phyloP scores from a whole-genome alignment of 2,797 vertebrate genomes.

The Enteromius trimaculatus region DNA sequence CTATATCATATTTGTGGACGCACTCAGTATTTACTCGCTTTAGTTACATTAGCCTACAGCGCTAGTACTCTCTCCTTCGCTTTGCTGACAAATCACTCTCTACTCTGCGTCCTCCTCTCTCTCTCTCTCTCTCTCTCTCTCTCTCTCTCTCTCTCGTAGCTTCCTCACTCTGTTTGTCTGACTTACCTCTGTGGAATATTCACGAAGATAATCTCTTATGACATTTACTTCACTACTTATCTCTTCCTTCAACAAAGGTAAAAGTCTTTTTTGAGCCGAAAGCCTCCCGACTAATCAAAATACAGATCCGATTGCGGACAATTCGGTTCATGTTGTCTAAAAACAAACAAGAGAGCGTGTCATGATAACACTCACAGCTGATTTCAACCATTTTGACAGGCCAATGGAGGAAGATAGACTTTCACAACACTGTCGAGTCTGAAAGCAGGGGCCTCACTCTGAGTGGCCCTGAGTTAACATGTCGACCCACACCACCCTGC shows the following conservation, averaged over 20 bases:
- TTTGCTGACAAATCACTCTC: conserved; percentile 43
- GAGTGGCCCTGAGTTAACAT: conserved; percentile 55
- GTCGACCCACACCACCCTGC: conserved; percentile 52
- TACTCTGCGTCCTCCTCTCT: background rate
- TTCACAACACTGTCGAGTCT: conserved; percentile 59
- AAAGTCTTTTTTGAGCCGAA: background rate
- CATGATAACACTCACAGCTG: background rate
- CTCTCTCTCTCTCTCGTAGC: background rate
- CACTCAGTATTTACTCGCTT: background rate
- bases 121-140: too few species aligned
- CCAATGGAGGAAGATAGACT: conserved; percentile 39
- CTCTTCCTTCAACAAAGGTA: conserved; percentile 43
- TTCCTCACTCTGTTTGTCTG: conserved; percentile 58
- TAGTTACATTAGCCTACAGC: conserved; percentile 13
- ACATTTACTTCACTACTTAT: conserved; percentile 72
- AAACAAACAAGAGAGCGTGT: background rate
- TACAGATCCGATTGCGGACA: background rate
- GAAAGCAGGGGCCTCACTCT: conserved; percentile 49
- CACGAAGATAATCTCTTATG: conserved; percentile 72
- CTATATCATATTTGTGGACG: background rate
- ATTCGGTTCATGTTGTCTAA: background rate
- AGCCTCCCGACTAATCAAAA: background rate
- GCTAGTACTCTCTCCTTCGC: conserved; percentile 12
- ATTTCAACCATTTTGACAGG: conserved; percentile 58
- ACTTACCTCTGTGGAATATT: conserved; percentile 72